Percentiles rank a stretch among this genome's conserved stretches.
phyloP scores from a whole-genome alignment of 30 jellyfish, hydroid and myxozoan genomes.

The Aurelia sp. region DNA sequence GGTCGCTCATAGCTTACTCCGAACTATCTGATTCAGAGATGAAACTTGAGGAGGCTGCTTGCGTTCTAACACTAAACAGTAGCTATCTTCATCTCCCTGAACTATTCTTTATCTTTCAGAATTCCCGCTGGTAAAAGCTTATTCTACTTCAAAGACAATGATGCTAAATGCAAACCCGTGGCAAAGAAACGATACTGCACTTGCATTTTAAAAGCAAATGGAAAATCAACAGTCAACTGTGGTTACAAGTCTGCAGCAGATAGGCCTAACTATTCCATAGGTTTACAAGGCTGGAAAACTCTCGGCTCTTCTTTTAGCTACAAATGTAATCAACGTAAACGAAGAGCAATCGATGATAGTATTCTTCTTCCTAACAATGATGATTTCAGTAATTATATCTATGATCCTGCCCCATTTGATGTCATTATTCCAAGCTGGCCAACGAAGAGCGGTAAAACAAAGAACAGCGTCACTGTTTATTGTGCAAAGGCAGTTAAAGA shows the following conservation, averaged over 20 bases:
- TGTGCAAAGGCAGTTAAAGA: slow-evolving; percentile 19
- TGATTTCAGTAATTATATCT: slow-evolving; percentile 1
- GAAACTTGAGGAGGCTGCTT: too few species aligned
- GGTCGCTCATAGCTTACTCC: too few species aligned
- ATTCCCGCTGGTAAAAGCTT: slow-evolving; percentile 51
- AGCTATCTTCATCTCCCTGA: neutral
- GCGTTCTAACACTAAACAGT: neutral
- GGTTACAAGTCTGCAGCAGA: slow-evolving; percentile 1
- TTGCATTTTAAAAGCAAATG: slow-evolving; percentile 7
- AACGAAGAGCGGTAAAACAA: slow-evolving; percentile 29
- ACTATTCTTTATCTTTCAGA: neutral
- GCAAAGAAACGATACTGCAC: slow-evolving; percentile 24
- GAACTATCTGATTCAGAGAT: too few species aligned
- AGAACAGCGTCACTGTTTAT: neutral
- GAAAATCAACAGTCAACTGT: slow-evolving; percentile 7
- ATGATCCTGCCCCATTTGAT: slow-evolving; percentile 8
- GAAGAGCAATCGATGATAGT: neutral
- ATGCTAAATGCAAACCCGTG: neutral
- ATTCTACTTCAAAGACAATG: slow-evolving; percentile 31
- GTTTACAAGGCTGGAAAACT: slow-evolving; percentile 4
- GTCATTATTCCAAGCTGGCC: slow-evolving; percentile 40
- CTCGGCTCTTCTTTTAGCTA: slow-evolving; percentile 13
- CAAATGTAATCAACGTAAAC: slow-evolving; percentile 2
- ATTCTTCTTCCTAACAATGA: slow-evolving; percentile 29
- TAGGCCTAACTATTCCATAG: slow-evolving; percentile 1